Conservation (phyloP, 1,140 invertebrate genomes). For the Cyclargus thomasi region DNA sequence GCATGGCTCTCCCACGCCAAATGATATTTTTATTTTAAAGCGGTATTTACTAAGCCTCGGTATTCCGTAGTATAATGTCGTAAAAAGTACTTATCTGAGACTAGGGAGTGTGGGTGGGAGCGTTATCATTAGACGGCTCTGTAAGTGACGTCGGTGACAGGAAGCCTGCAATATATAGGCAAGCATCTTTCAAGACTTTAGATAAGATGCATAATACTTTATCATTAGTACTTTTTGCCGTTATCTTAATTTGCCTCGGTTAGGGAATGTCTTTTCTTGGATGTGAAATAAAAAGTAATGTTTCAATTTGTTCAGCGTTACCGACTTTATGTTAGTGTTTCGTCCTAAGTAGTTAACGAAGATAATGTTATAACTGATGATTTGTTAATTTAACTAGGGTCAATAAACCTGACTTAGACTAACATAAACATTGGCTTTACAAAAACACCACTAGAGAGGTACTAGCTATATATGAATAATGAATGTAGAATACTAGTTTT, state of each 20-base stretch:
- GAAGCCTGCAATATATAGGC: slow-evolving; percentile 35
- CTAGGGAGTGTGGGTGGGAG: slow-evolving; percentile 21
- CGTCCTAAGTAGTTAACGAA: too few species aligned
- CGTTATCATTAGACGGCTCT: slow-evolving; percentile 39
- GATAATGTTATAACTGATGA: too few species aligned
- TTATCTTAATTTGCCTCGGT: neutral
- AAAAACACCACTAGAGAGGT: too few species aligned
- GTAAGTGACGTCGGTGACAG: slow-evolving; percentile 48
- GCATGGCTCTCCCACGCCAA: too few species aligned
- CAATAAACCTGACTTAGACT: too few species aligned
- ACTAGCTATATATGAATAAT: too few species aligned
- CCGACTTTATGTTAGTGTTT: too few species aligned
- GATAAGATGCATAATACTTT: slow-evolving; percentile 52
- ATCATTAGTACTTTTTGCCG: slow-evolving; percentile 38
- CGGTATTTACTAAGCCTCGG: neutral
- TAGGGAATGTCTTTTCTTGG: neutral
- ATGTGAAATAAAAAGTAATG: neutral
- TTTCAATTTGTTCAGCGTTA: neutral
- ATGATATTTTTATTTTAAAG: neutral
- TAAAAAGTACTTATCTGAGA: slow-evolving; percentile 28
- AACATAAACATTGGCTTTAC: too few species aligned
- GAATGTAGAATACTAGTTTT: too few species aligned
- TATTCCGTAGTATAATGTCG: slow-evolving; percentile 6
- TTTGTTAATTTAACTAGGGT: too few species aligned
- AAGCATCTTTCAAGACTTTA: slow-evolving; percentile 45